A percentile compares a stretch with the other conserved stretches of the same genome.
These are phyloP conservation scores for Rhagoletis zephyria DNA, from an alignment of 1,140 invertebrate genomes.

Conservation along the genomic window DNA sequence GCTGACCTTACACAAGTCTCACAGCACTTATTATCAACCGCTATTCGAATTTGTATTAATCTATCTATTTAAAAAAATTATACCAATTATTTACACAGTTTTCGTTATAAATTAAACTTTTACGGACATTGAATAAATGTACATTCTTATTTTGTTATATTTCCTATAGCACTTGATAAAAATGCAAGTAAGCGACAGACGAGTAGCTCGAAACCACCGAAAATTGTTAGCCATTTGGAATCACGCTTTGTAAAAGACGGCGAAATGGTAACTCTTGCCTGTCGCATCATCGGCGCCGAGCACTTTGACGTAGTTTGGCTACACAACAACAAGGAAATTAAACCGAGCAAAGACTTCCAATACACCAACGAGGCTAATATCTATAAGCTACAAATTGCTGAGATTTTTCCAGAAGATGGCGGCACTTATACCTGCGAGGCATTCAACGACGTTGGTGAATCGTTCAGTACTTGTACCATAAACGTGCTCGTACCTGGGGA, in stretches of 20 bases:
- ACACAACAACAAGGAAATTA: conserved; percentile 97
- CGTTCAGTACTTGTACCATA: conserved; percentile 91
- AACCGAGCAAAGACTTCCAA: conserved; percentile 95
- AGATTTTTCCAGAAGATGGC: conserved; percentile 91
- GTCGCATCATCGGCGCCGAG: conserved; percentile 88
- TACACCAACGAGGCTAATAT: conserved; percentile 92
- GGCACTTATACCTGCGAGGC: conserved; percentile 97
- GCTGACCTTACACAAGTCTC: too few relatives aligned
- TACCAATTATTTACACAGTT: too few relatives aligned
- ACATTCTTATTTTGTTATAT: conserved; percentile 22
- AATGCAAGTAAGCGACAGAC: conserved; percentile 74
- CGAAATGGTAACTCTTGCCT: conserved; percentile 86
- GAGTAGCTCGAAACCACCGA: conserved; percentile 81
- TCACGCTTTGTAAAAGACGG: conserved; percentile 89
- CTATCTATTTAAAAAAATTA: too few relatives aligned
- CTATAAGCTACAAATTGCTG: conserved; percentile 91
- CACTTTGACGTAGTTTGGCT: conserved; percentile 95
- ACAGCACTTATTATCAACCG: too few relatives aligned
- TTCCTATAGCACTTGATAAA: conserved; percentile 78
- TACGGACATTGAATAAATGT: conserved; percentile 22
- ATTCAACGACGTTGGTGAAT: conserved; percentile 94
- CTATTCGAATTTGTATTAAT: too few relatives aligned
- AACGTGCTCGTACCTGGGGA: conserved; percentile 90
- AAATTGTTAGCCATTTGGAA: conserved; percentile 86
- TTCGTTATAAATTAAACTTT: background rate